These are phyloP conservation scores for Eurystomus glaucurus DNA, from an alignment of 2,797 vertebrate genomes.

Conservation along the genomic window DNA sequence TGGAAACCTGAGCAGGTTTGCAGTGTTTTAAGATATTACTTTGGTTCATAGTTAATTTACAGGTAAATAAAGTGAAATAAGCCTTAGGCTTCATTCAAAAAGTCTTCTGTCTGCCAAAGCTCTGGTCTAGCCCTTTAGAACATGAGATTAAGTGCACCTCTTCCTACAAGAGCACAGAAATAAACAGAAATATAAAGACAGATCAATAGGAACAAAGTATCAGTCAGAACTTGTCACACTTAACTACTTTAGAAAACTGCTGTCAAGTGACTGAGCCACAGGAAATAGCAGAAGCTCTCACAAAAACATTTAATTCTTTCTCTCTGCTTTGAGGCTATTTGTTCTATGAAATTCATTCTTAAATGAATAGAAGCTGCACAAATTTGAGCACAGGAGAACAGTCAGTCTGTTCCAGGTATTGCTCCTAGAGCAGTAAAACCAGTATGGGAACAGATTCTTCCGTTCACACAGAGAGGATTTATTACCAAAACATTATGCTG, in stretches of 20 bases:
- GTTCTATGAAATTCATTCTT: neutral
- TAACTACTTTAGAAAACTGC: constrained; percentile 31
- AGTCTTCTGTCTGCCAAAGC: neutral
- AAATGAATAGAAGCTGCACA: neutral
- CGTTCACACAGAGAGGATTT: neutral
- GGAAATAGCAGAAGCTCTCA: neutral
- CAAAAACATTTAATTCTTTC: neutral
- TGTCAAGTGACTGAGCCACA: neutral
- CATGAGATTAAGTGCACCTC: neutral
- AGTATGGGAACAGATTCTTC: neutral
- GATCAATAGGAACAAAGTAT: constrained; percentile 40
- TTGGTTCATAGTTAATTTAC: constrained; percentile 20
- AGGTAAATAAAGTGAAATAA: constrained; percentile 48
- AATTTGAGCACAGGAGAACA: neutral
- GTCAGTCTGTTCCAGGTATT: neutral
- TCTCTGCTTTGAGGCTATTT: constrained; percentile 1
- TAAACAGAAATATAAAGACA: constrained; percentile 42
- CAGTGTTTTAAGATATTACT: neutral
- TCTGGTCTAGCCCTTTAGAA: neutral
- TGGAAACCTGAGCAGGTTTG: neutral
- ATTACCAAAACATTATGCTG: neutral
- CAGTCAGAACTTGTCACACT: constrained; percentile 1
- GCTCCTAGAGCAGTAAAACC: neutral
- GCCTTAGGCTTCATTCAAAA: neutral
- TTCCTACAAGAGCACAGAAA: constrained; percentile 12